These are phyloP conservation scores for Rachycentron canadum DNA, from an alignment of 2,797 vertebrate species.

Conservation along the genomic window DNA sequence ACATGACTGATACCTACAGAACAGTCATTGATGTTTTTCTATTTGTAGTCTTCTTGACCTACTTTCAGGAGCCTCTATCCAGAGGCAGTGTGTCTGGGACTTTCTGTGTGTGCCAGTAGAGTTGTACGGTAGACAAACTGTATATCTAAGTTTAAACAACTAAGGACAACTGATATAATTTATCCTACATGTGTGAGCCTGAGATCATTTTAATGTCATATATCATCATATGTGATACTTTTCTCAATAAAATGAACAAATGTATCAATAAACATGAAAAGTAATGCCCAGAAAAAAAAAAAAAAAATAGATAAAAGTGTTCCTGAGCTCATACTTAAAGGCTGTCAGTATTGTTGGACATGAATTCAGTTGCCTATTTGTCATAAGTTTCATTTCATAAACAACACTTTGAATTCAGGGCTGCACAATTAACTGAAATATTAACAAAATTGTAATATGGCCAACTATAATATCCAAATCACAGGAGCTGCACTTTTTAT, in stretches of 20 bases:
- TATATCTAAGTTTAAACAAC: neutral
- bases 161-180: neutral
- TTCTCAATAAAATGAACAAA: neutral
- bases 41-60: constrained; percentile 55
- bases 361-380: neutral
- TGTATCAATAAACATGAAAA: neutral
- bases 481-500: no score
- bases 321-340: neutral
- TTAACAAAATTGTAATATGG: no score
- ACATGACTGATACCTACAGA: constrained; percentile 23
- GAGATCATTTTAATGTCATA: neutral
- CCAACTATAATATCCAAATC: no score
- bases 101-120: constrained; percentile 18
- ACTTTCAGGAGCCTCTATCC: constrained; percentile 44
- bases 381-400: neutral
- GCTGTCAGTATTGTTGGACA: neutral
- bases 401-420: neutral
- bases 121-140: neutral
- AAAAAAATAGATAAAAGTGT: neutral
- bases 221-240: neutral
- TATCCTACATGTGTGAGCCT: neutral
- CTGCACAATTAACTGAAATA: no score
- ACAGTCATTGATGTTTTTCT: constrained; percentile 37
- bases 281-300: neutral
- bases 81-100: constrained; percentile 27